These are phyloP conservation scores for Danaus melanippus DNA, from an alignment of 1,140 invertebrate genomes.

Conservation along the genomic window DNA sequence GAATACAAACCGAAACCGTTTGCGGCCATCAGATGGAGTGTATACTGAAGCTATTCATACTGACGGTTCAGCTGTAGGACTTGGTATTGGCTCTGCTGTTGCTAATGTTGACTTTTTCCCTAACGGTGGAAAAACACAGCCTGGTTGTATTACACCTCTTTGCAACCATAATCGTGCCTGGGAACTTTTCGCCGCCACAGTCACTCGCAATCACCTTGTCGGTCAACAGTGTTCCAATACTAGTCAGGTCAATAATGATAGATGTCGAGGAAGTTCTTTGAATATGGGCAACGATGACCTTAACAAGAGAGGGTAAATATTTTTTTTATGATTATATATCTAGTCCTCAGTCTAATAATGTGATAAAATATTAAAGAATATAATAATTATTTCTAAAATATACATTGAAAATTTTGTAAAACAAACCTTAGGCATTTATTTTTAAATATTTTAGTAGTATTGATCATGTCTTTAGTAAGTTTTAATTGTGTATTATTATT, in stretches of 20 bases:
- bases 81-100: slow-evolving; percentile 66
- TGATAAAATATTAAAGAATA: too few species aligned
- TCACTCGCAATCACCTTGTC: slow-evolving; percentile 37
- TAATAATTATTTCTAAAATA: too few species aligned
- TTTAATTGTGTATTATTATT: too few species aligned
- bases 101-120: slow-evolving; percentile 84
- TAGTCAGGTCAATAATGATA: slow-evolving; percentile 30
- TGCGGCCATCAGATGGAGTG: slow-evolving; percentile 68
- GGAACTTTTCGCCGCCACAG: slow-evolving; percentile 72
- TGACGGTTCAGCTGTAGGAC: slow-evolving; percentile 76
- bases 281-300: slow-evolving; percentile 41
- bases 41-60: slow-evolving; percentile 83
- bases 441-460: too few species aligned
- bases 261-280: slow-evolving; percentile 26
- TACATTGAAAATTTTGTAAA: background rate
- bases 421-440: too few species aligned
- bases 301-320: slow-evolving; percentile 37
- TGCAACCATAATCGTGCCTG: slow-evolving; percentile 78
- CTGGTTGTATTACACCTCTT: slow-evolving; percentile 64
- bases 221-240: slow-evolving; percentile 28
- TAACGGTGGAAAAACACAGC: slow-evolving; percentile 77
- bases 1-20: slow-evolving; percentile 63
- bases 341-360: too few species aligned
- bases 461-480: background rate
- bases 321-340: background rate